Evolutionary conservation across 2,888 invertebrate genomes (phyloP), one percentile per base, ranked within the genome.

Genomic region (Dendrolimus houi): DNA sequence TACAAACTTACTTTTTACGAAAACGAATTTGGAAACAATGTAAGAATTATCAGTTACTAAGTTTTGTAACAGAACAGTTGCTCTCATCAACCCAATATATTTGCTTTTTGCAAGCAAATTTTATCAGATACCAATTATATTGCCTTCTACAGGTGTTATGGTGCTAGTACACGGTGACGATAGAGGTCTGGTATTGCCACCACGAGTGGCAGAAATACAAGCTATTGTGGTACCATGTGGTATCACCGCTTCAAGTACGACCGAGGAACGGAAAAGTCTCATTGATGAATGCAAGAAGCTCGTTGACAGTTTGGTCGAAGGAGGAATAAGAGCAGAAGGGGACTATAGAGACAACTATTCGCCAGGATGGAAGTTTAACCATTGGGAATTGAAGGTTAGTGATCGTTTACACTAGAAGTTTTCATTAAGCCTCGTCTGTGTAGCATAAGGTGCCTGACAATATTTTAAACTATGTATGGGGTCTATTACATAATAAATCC

Each of bases 331-430:
- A 61, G 95, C 95, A 0, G 95, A 96, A 65, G 95, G 95, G 8
- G 99, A 99, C 84, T 94, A 95, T 64, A 92, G 99, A 57, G 97
- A 97, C 72, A 98, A 99, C 84, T 98, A 99, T 79, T 98, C 99
- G 12, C 99, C 99, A 0, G 99, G 99, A 0, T 99, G 99, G 99
- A 99, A 99, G 87, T 99, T 97, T 81, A 98, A 98, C 79, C 97
- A 98, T 76, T 98, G 98, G 98, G 98, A 98, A 79, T 85, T 98
- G 52, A 98, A 98, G 93, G 95, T 94, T 75, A 62, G 62, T 52
- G 40, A 47, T 0, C 3, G 3, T 29, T 29, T 3, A 29, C 29
- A 29, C 29, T 29, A 29, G 3, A 29, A 29, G 29, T 3, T 29
- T 29, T 29, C 6, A 29, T 29, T 29, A 29, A 29, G 29, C 29